Percentiles rank a stretch among this genome's conserved stretches.
Evolutionary conservation across 1,140 invertebrate species (phyloP).

Genomic region (Phymorhynchus buccinoides): DNA sequence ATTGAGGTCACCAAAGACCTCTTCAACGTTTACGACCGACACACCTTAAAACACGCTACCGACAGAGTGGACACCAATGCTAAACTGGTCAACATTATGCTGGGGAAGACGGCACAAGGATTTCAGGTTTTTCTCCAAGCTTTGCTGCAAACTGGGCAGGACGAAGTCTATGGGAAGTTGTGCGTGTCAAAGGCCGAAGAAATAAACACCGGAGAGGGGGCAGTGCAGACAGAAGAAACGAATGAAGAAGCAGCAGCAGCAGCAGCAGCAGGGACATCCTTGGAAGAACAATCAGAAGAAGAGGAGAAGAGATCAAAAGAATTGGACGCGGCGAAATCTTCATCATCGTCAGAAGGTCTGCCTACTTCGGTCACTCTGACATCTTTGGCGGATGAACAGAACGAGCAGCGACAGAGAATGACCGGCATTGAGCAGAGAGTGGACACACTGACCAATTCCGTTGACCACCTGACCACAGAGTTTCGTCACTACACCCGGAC

Average conservation of each 20-base stretch:
- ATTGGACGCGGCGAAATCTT: background rate
- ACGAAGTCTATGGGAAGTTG: background rate
- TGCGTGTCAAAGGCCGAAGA: background rate
- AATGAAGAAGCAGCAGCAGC: background rate
- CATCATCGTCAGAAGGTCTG: background rate
- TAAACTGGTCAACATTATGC: background rate
- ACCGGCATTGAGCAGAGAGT: background rate
- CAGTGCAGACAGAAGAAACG: background rate
- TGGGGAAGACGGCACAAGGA: background rate
- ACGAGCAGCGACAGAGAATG: background rate
- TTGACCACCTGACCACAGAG: background rate
- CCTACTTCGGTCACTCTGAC: background rate
- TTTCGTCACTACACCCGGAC: background rate
- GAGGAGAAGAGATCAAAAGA: background rate
- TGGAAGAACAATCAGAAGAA: background rate
- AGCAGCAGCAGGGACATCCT: too few relatives aligned
- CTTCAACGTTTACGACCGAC: background rate
- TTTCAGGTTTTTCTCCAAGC: background rate
- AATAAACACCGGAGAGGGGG: background rate
- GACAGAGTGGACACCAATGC: background rate
- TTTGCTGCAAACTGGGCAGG: background rate
- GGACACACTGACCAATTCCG: background rate
- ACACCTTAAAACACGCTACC: background rate
- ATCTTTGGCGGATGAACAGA: background rate
- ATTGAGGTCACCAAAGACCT: background rate